phyloP scores from a whole-genome alignment of 2,888 invertebrate genomes.

The Leptopilina myrica region DNA sequence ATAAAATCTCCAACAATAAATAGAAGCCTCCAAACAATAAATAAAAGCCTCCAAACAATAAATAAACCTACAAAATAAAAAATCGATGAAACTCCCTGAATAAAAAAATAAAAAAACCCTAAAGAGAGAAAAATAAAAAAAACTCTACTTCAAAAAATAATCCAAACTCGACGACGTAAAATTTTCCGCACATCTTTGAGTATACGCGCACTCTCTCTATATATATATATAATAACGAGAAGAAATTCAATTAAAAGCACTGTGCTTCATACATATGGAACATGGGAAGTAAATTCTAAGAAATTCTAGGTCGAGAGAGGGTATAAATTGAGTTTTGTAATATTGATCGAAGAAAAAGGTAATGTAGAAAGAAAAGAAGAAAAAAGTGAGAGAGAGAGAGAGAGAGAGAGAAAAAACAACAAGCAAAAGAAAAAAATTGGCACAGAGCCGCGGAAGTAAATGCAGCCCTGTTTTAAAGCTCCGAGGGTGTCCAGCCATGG shows the following conservation, averaged over 20 bases:
- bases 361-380: not conserved
- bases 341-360: conserved; percentile 31
- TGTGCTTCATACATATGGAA: conserved; percentile 24
- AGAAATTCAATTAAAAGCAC: conserved; percentile 30
- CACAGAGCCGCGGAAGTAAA: conserved; percentile 37
- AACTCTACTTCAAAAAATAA: too few relatives aligned
- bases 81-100: too few relatives aligned
- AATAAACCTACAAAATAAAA: too few relatives aligned
- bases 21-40: too few relatives aligned
- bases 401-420: conserved; percentile 14
- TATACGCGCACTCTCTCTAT: not conserved
- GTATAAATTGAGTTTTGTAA: conserved; percentile 35
- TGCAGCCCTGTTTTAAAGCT: conserved; percentile 37
- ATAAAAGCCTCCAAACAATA: too few relatives aligned
- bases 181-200: not conserved
- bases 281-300: conserved; percentile 23
- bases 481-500: conserved; percentile 53
- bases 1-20: too few relatives aligned
- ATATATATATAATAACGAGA: not conserved
- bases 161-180: too few relatives aligned
- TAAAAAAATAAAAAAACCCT: too few relatives aligned
- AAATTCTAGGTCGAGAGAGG: conserved; percentile 24
- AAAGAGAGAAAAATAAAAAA: too few relatives aligned
- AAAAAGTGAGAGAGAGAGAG: too few relatives aligned
- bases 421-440: conserved; percentile 17